Base-by-base conservation (phyloP, 2,113 vertebrate genomes). In the Mugil cephalus region DNA sequence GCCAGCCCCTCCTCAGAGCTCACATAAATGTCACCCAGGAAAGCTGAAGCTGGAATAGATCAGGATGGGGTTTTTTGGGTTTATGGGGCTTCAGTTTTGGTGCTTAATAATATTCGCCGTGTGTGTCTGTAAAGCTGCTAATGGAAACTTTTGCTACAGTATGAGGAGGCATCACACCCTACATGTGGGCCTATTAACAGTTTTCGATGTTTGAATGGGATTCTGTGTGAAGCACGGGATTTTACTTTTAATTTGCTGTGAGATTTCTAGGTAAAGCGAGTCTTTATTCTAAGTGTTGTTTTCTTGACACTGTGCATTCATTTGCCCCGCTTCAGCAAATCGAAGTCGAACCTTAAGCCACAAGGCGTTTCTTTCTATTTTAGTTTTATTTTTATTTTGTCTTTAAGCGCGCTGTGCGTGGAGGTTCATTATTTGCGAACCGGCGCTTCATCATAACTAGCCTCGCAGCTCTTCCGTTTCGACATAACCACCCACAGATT, bases 21-120 rank as follows among this genome's bases (percentile, higher is more conserved):
- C 72, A 62, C 82, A 82, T 84, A 71, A 87, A 90, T 70, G 82
- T 87, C 82, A 59, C 43, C 82, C 65, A 50, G 34, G 70, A 61
- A 77, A 64, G 54, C 55, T 19, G 34, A 69, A 77, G 43, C 68
- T 69, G 59, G 45, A 69, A 47, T 43, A 55, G 8, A 30, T 78
- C 51, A 51, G 68, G 52, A 34, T 39, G n/a, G 56, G 38, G 52
- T 78, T 59, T 56, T 80, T 10, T 0, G 11, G 34, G 17, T 71
- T 74, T 64, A 61, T 51, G 10, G 54, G 58, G 63, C 58, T 43
- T 34, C 15, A 15, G 40, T 62, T 66, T 67, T 52, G 51, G 15
- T 75, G 30, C 64, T 34, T 54, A 45, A 80, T 71, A 21, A 54
- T 52, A 61, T 64, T 73, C 77, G 64, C 55, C n/a, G n/a, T n/a